These are phyloP conservation scores for Cottoperca gobio DNA, from an alignment of 2,797 vertebrate genomes.

Conservation along the genomic window DNA sequence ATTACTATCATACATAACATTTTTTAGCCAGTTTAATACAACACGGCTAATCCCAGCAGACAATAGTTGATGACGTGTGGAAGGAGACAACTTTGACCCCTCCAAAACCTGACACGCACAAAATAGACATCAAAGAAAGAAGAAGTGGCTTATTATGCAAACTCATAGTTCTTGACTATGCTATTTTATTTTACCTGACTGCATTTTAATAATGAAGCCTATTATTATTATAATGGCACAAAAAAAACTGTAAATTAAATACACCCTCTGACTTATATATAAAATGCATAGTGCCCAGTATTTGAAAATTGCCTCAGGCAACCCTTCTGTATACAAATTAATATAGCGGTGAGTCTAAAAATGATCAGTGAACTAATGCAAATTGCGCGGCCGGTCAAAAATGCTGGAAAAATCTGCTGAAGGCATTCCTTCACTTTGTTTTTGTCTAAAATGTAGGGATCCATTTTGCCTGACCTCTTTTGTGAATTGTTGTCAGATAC, in stretches of 20 bases:
- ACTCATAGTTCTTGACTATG: not conserved
- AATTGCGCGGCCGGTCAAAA: not conserved
- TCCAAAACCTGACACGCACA: not conserved
- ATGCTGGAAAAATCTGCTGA: not conserved
- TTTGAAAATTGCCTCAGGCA: not conserved
- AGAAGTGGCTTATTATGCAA: not conserved
- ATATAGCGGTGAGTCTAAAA: not conserved
- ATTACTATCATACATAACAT: not conserved
- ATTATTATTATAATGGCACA: slow-evolving; percentile 21
- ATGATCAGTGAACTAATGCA: not conserved
- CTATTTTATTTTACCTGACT: not conserved
- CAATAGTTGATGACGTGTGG: too few species aligned
- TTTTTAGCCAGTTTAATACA: too few species aligned
- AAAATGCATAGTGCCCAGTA: not conserved
- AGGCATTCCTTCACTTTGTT: too few species aligned
- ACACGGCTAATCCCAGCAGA: too few species aligned
- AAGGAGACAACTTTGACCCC: not conserved
- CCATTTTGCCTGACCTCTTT: not conserved
- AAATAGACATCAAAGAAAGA: not conserved
- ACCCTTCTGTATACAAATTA: not conserved
- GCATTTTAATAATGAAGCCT: slow-evolving; percentile 36
- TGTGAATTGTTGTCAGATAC: not conserved
- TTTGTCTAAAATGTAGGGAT: too few species aligned
- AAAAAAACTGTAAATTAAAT: slow-evolving; percentile 20
- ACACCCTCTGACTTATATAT: not conserved